Base-by-base conservation (phyloP, 2,888 invertebrate species). In the Pseudococcus viburni region DNA sequence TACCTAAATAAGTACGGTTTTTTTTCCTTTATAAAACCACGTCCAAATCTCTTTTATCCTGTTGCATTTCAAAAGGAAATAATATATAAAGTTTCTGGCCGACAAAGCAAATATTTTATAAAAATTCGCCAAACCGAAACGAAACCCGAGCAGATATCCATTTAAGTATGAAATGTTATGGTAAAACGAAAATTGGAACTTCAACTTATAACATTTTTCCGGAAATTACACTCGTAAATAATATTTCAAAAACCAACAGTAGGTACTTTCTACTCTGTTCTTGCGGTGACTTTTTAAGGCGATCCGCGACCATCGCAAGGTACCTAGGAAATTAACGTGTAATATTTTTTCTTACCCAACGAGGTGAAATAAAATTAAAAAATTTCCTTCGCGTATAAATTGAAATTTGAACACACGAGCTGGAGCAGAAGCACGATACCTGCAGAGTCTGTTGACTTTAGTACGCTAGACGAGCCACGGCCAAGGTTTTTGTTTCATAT, bases 41-140 rank as follows among this genome's bases (percentile, higher is more conserved):
- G 33, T 26, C 19, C 9, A 73, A 73, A 73, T 73, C 73, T 73
- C 33, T 73, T 73, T 73, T 73, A 73, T 73, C 73, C 73, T 73
- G 73, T 33, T 73, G 73, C 73, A 73, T 73, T 73, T 73, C 73
- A 33, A 73, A 73, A 33, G 17, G 33, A 73, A 73, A 73, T 73
- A 73, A 33, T 64, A 64, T 64, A 64, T 64, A 64, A 73, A 73
- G 17, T 73, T 73, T 73, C 33, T 73, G 19, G 26, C 33, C 33
- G 73, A 73, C 73, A 73, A 73, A 73, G 73, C 73, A 73, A 33
- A 73, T 73, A 33, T 73, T 73, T 73, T 73, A 73, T 73, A 73
- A 73, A 73, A 73, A 73, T 73, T 73, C 73, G 33, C 33, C 33
- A 17, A 42, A 33, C 73, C 73, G 6, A 73, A 73, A 73, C 73